Percentiles rank a stretch among this genome's conserved stretches.
Conservation (phyloP, 1,140 invertebrate species). For the Camponotus pennsylvanicus region DNA sequence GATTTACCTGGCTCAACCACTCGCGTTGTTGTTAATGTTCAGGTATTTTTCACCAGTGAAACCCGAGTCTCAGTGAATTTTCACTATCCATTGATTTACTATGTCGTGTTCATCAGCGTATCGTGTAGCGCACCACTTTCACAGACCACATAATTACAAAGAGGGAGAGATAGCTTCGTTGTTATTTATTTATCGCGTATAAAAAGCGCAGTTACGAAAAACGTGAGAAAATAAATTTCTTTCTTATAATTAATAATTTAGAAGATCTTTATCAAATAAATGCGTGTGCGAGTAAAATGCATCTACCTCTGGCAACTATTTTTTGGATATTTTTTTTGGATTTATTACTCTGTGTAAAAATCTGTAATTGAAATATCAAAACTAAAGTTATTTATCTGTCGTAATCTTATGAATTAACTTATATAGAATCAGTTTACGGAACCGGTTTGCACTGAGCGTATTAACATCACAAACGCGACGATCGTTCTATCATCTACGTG, state of each 20-base stretch:
- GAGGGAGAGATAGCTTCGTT: not conserved
- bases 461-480: slow-evolving; percentile 34
- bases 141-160: not conserved
- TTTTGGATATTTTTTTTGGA: not conserved
- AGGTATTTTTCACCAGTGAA: slow-evolving; percentile 85
- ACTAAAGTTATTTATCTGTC: slow-evolving; percentile 22
- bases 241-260: not conserved
- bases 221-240: not conserved
- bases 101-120: not conserved
- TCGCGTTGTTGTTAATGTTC: slow-evolving; percentile 91
- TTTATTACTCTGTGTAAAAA: not conserved
- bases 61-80: not conserved
- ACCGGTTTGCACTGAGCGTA: slow-evolving; percentile 20
- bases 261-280: not conserved
- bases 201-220: too few species aligned
- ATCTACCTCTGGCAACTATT: not conserved
- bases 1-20: slow-evolving; percentile 91
- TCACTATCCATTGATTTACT: slow-evolving; percentile 1
- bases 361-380: slow-evolving; percentile 33
- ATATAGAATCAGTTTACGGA: slow-evolving; percentile 10
- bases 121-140: not conserved
- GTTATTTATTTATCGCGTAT: too few species aligned
- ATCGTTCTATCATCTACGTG: slow-evolving; percentile 3
- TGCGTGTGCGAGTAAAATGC: not conserved
- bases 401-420: slow-evolving; percentile 14